A percentile compares a stretch with the other conserved stretches of the same genome.
phyloP scores from a whole-genome alignment of 2,888 invertebrate species.

The Apocheima hispidaria region DNA sequence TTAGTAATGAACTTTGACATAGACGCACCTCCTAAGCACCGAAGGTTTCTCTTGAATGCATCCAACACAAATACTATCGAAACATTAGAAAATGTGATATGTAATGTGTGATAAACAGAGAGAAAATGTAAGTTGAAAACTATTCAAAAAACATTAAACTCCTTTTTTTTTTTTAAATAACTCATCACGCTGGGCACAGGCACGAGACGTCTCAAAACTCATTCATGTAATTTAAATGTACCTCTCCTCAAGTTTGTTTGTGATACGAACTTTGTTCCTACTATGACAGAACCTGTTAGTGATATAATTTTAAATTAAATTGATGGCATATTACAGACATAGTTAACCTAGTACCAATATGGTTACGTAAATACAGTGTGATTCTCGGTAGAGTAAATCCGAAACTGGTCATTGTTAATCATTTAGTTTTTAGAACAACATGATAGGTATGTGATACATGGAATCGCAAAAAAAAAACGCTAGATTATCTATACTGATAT shows the following conservation, averaged over 20 bases:
- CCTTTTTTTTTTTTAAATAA: no score
- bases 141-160: no score
- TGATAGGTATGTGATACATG: not conserved
- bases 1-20: slow-evolving; percentile 51
- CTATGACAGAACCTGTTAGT: not conserved
- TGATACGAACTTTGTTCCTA: not conserved
- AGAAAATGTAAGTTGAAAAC: no score
- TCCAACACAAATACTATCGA: not conserved
- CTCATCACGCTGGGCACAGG: no score
- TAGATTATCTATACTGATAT: no score
- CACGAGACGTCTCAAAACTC: no score
- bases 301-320: not conserved
- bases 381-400: not conserved
- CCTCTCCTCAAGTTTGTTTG: no score
- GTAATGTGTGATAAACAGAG: no score
- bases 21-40: no score
- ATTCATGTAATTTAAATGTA: no score
- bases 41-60: slow-evolving; percentile 8
- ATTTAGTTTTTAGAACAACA: not conserved
- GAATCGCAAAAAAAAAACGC: no score
- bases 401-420: not conserved
- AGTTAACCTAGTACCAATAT: slow-evolving; percentile 5
- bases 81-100: no score
- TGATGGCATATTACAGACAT: not conserved
- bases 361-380: not conserved